A percentile compares a stretch with the other conserved stretches of the same genome.
These are phyloP conservation scores for Mirounga angustirostris DNA, from an alignment of 2,113 vertebrate species.

Conservation along the genomic window DNA sequence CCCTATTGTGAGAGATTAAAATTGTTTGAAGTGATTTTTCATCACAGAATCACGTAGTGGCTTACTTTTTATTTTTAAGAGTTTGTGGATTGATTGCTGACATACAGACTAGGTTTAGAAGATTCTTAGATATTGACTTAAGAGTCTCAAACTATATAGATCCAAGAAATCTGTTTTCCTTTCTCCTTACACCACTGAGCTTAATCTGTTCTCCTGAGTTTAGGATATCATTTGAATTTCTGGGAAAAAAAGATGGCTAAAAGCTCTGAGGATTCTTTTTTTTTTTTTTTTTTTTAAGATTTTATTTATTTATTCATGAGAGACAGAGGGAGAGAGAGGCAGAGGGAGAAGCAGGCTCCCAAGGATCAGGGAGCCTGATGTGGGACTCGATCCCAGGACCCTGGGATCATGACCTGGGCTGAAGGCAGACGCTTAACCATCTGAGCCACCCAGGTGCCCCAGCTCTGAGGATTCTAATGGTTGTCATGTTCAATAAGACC, in stretches of 20 bases:
- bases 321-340: too few species aligned
- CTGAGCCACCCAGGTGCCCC: too few species aligned
- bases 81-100: constrained; percentile 74
- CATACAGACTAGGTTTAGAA: constrained; percentile 68
- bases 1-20: constrained; percentile 58
- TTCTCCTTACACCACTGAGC: constrained; percentile 57
- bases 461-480: not conserved
- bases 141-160: constrained; percentile 63
- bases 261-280: not conserved
- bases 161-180: constrained; percentile 74
- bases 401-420: too few species aligned
- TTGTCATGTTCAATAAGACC: constrained; percentile 18
- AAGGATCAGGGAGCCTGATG: too few species aligned
- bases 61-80: constrained; percentile 57
- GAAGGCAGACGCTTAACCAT: too few species aligned
- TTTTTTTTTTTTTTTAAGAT: too few species aligned
- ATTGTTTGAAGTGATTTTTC: constrained; percentile 65
- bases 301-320: too few species aligned
- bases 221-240: constrained; percentile 69
- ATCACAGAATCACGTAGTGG: constrained; percentile 33
- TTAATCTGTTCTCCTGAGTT: constrained; percentile 62
- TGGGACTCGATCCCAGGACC: too few species aligned
- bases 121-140: constrained; percentile 76
- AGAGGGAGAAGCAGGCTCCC: too few species aligned
- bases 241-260: constrained; percentile 14